Base-by-base conservation (phyloP, 2,797 vertebrate genomes). In the Epinephelus malabaricus region DNA sequence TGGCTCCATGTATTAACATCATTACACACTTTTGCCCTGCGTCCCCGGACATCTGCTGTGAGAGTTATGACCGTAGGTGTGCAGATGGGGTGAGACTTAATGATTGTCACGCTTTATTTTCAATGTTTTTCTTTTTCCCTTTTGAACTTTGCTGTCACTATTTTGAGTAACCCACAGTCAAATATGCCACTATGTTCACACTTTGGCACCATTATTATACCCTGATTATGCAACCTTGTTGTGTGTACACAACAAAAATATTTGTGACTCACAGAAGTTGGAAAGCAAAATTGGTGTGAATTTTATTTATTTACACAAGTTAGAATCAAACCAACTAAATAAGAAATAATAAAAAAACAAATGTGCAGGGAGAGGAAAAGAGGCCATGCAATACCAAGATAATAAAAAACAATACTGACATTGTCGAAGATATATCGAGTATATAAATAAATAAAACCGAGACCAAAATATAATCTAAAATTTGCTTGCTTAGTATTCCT, bases 11-110 rank as follows among this genome's bases (percentile, higher is more conserved):
- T 69, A 85, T 79, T 85, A 85, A 89, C 83, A 84, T 88, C 73
- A 73, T 83, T 66, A 65, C 76, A 21, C 69, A 15, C 15, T 46
- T 79, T 69, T 87, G 73, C 86, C 81, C 91, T 82, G 73, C 62
- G 45, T 92, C 86, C 80, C 76, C 14, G 56, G 84, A 89, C 90
- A 93, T 93, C 91, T 94, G 94, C 90, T 91, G 76, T 18, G 67
- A 89, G 88, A 90, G 63, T 75, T 69, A 86, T 80, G 76, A 91
- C 86, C 71, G 73, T 46, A 69, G 79, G 80, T 87, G 81, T 81
- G 71, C 89, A 92, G 88, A 90, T 90, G 86, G 86, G 84, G 73
- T 56, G 55, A 78, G 75, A 56, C 34, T 27, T 68, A 65, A 15
- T 46, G 27, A 76, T 17, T 66, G 68, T 72, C 78, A 83, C 34